Percentiles rank a stretch among this genome's conserved stretches.
phyloP scores from a whole-genome alignment of 2,113 vertebrate species.

The Gasterosteus aculeatus region DNA sequence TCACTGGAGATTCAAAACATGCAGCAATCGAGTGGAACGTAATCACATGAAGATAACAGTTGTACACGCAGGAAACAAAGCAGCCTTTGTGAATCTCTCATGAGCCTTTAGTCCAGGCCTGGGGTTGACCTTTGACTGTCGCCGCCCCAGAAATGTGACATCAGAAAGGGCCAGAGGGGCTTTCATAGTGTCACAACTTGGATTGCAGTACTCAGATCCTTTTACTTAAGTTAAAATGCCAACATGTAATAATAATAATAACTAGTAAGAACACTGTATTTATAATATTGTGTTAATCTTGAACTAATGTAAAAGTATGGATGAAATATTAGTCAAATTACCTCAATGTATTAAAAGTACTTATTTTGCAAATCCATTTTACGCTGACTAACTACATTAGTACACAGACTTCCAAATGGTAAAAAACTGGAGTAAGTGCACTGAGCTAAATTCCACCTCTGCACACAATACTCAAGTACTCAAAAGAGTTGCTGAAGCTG shows the following conservation, averaged over 20 bases:
- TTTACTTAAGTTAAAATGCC: background rate
- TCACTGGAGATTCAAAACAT: background rate
- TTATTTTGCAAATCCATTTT: background rate
- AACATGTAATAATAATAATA: background rate
- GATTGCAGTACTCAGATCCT: background rate
- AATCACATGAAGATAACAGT: background rate
- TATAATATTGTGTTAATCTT: background rate
- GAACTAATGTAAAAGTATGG: background rate
- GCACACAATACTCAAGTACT: too few species aligned
- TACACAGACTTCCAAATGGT: too few species aligned
- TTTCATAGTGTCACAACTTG: background rate
- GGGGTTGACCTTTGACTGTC: conserved; percentile 16
- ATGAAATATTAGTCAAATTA: background rate
- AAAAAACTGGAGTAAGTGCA: background rate
- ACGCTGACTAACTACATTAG: too few species aligned
- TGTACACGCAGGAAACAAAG: background rate
- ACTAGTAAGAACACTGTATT: background rate
- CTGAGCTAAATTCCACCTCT: background rate
- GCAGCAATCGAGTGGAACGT: background rate
- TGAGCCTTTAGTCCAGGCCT: conserved; percentile 4
- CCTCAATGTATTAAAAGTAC: background rate
- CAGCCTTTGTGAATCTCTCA: background rate
- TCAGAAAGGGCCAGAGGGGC: background rate
- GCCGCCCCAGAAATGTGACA: conserved; percentile 6
- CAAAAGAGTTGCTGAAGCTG: background rate